phyloP scores from a whole-genome alignment of 2,113 vertebrate genomes.

The Paramormyrops kingsleyae region DNA sequence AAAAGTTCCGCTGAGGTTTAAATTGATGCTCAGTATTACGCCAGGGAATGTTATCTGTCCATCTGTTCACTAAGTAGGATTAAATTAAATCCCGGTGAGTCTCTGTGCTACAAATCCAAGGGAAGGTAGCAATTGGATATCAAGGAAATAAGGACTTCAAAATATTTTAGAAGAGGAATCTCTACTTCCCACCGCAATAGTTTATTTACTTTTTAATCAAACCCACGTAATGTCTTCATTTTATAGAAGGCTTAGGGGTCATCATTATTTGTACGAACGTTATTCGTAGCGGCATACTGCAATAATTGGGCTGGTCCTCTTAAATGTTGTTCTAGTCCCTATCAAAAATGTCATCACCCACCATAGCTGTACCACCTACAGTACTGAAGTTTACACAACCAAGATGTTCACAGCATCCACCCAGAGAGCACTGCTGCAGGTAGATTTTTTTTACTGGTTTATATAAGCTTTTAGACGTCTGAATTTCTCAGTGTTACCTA shows the following conservation, averaged over 20 bases:
- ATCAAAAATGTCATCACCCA: not conserved
- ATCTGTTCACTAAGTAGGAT: conserved; percentile 22
- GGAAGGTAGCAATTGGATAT: conserved; percentile 13
- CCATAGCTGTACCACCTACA: not conserved
- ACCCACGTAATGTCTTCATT: not conserved
- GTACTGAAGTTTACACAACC: not conserved
- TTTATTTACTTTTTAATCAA: not conserved
- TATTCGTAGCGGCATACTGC: not conserved
- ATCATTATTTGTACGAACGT: not conserved
- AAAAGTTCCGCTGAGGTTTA: not conserved
- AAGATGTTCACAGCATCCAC: not conserved
- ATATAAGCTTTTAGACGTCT: not conserved
- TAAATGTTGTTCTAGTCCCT: not conserved
- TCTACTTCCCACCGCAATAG: not conserved
- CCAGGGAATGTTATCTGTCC: conserved; percentile 18
- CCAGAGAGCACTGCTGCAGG: not conserved
- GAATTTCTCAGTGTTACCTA: not conserved
- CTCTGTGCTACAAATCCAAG: not conserved
- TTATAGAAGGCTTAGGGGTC: not conserved
- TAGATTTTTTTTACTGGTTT: not conserved
- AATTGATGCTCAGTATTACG: conserved; percentile 12
- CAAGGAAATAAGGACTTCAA: not conserved
- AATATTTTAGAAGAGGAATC: not conserved
- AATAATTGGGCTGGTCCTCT: not conserved
- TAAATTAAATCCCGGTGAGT: conserved; percentile 12